These are phyloP conservation scores for Spodoptera frugiperda DNA, from an alignment of 1,140 invertebrate genomes.

Conservation along the genomic window DNA sequence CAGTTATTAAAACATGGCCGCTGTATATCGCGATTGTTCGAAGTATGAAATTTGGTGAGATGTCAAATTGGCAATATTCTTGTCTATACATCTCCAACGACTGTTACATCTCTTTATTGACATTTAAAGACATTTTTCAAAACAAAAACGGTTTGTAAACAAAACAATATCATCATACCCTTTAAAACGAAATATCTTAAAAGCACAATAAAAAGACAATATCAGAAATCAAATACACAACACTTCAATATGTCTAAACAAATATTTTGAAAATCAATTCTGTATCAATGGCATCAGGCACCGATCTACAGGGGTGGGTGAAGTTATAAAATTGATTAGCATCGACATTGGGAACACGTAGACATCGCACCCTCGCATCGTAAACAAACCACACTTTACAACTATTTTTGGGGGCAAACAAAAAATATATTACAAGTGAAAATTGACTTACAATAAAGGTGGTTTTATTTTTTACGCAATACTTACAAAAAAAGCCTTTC, in stretches of 20 bases:
- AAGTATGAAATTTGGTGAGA: not conserved
- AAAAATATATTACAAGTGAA: conserved; percentile 6
- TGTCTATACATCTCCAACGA: too few relatives aligned
- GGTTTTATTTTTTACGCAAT: not conserved
- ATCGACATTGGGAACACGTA: conserved; percentile 42
- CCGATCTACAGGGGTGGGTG: not conserved
- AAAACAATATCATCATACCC: not conserved
- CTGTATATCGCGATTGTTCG: not conserved
- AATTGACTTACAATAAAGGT: conserved; percentile 12
- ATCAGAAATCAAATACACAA: not conserved
- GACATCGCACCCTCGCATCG: not conserved
- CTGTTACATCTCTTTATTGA: too few relatives aligned
- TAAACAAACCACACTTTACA: conserved; percentile 38
- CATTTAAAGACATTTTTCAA: too few relatives aligned
- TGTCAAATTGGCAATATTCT: too few relatives aligned
- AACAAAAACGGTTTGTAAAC: too few relatives aligned
- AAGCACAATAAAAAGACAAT: not conserved
- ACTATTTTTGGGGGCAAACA: conserved; percentile 12
- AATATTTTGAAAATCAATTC: conserved; percentile 12
- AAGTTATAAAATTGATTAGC: conserved; percentile 63
- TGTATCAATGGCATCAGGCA: conserved; percentile 13
- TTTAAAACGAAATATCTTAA: not conserved
- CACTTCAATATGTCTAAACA: conserved; percentile 11
- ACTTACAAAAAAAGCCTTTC: not conserved
- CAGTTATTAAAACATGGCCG: not conserved